Evolutionary conservation across 2,797 vertebrate species (phyloP).

Genomic region (Danio kyathit): DNA sequence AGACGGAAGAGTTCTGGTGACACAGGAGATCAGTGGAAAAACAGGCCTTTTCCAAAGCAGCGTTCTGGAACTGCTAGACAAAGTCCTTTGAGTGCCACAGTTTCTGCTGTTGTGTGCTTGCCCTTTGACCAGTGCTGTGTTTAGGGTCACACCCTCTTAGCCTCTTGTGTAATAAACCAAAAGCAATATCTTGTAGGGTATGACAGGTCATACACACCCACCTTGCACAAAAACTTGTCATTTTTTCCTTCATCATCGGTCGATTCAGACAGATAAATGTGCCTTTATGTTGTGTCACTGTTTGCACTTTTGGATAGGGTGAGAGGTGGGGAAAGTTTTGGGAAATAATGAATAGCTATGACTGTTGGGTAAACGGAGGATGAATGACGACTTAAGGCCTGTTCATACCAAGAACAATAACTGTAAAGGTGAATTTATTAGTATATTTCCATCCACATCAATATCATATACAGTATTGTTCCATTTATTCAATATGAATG

Average conservation of each 20-base stretch:
- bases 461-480: too few species aligned
- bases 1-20: conserved; percentile 79
- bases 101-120: conserved; percentile 11
- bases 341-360: conserved; percentile 24
- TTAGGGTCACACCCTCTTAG: conserved; percentile 1
- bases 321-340: not conserved
- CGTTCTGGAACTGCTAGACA: conserved; percentile 78
- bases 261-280: conserved; percentile 38
- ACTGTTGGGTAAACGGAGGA: conserved; percentile 1
- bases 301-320: conserved; percentile 44
- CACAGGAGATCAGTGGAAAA: conserved; percentile 79
- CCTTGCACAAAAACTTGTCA: conserved; percentile 5
- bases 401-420: too few species aligned
- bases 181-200: conserved; percentile 44
- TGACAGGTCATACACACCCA: conserved; percentile 29
- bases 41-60: conserved; percentile 80
- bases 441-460: too few species aligned
- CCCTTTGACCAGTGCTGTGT: conserved; percentile 41
- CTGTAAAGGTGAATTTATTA: too few species aligned
- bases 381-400: not conserved
- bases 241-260: conserved; percentile 14
- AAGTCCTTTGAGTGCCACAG: conserved; percentile 74
- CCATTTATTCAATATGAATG: too few species aligned
- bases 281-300: conserved; percentile 34
- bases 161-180: conserved; percentile 32